These are phyloP conservation scores for Brachionus manjavacas DNA, from an alignment of 1,140 invertebrate genomes.

Conservation along the genomic window DNA sequence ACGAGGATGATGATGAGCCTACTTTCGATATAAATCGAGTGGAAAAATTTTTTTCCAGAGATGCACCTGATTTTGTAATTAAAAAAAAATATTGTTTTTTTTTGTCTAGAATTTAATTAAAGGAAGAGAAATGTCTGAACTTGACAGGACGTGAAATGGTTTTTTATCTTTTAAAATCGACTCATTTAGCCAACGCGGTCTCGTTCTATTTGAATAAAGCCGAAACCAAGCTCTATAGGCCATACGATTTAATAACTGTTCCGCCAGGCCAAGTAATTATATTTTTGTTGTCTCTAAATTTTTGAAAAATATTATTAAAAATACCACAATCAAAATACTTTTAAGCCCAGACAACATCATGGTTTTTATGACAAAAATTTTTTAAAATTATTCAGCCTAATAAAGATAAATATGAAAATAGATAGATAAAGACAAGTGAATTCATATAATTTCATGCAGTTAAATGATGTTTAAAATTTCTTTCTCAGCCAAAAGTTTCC, in stretches of 20 bases:
- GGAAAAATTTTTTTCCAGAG: not conserved
- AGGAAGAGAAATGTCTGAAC: slow-evolving; percentile 32
- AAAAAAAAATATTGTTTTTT: not conserved
- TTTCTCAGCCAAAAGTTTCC: too few species aligned
- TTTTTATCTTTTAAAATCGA: slow-evolving; percentile 28
- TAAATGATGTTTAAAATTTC: too few species aligned
- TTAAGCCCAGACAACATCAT: too few species aligned
- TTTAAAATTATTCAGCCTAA: too few species aligned
- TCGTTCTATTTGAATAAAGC: slow-evolving; percentile 2
- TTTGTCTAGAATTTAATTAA: not conserved
- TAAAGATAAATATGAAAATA: too few species aligned
- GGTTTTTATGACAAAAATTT: too few species aligned
- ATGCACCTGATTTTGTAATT: slow-evolving; percentile 36
- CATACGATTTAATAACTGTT: slow-evolving; percentile 38
- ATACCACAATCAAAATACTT: too few species aligned
- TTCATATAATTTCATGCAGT: too few species aligned
- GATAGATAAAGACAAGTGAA: too few species aligned
- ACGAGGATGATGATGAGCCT: not conserved
- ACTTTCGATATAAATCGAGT: not conserved
- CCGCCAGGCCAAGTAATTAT: not conserved
- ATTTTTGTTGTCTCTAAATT: too few species aligned
- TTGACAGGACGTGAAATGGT: slow-evolving; percentile 32
- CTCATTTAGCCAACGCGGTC: not conserved
- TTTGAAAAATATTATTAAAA: too few species aligned
- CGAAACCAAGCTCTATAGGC: not conserved